A percentile compares a stretch with the other conserved stretches of the same genome.
Conservation (phyloP, 92 coral and sea anemone species). For the Scolanthus callimorphus region DNA sequence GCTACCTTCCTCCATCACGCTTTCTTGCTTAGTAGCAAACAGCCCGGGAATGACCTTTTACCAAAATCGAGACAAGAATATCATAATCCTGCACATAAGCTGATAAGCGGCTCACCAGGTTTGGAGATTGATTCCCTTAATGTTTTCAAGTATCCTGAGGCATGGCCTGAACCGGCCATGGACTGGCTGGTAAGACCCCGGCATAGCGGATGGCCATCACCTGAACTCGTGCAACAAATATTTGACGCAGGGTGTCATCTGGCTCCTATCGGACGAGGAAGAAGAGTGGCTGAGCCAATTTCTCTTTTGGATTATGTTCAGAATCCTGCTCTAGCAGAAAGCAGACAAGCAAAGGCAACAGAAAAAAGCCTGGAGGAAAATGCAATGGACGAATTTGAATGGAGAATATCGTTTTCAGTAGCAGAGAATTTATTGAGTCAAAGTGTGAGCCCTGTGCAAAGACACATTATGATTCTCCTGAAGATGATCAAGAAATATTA, state of each 20-base stretch:
- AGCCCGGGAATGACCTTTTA: constrained; percentile 9
- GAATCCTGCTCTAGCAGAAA: constrained; percentile 24
- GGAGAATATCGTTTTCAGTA: constrained; percentile 56
- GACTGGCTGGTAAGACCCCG: constrained; percentile 72
- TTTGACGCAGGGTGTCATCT: constrained; percentile 62
- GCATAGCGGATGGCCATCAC: constrained; percentile 62
- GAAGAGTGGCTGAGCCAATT: constrained; percentile 47
- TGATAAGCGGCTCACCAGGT: constrained; percentile 11
- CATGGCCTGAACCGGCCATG: constrained; percentile 75
- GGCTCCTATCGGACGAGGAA: constrained; percentile 75
- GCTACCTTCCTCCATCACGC: constrained; percentile 43
- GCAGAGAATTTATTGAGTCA: constrained; percentile 66
- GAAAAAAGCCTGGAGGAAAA: too few relatives aligned
- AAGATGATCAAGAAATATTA: constrained; percentile 49
- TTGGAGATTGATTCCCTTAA: constrained; percentile 44
- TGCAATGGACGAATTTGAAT: constrained; percentile 52
- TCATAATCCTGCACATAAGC: constrained; percentile 65
- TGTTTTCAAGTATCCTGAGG: constrained; percentile 56
- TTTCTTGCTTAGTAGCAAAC: constrained; percentile 32
- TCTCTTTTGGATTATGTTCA: constrained; percentile 30
- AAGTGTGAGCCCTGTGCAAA: constrained; percentile 53
- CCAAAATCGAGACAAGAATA: too few relatives aligned
- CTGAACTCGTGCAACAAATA: constrained; percentile 60
- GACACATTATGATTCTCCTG: constrained; percentile 43
- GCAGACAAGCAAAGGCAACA: neutral